Percentiles rank a stretch among this genome's conserved stretches.
Conservation (phyloP, 2,797 vertebrate species). For the Columba guinea region DNA sequence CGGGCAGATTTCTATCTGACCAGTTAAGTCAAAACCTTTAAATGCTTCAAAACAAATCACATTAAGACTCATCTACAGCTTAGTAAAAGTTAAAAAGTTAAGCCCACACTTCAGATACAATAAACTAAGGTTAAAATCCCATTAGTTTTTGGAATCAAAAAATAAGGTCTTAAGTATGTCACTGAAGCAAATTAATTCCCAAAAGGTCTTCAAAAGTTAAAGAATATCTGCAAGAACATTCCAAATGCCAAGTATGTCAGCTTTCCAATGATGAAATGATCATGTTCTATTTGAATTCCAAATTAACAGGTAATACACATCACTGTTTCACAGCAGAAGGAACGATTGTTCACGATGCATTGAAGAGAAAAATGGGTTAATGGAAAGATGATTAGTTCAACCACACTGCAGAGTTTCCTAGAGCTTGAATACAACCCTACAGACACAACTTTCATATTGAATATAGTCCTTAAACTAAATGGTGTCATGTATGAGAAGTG, state of each 20-base stretch:
- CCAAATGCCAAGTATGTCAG: background rate
- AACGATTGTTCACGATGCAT: background rate
- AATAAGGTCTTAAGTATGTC: background rate
- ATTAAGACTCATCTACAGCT: slow-evolving; percentile 29
- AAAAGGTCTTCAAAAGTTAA: background rate
- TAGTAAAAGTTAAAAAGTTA: slow-evolving; percentile 13
- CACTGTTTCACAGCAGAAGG: slow-evolving; percentile 12
- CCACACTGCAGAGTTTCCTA: background rate
- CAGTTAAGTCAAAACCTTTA: slow-evolving; percentile 24
- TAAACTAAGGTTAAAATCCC: slow-evolving; percentile 2
- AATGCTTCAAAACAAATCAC: slow-evolving; percentile 7
- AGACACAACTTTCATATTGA: background rate
- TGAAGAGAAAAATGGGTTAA: slow-evolving; percentile 41
- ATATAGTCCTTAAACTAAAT: background rate
- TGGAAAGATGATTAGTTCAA: background rate
- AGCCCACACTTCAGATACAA: background rate
- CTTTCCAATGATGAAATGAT: slow-evolving; percentile 11
- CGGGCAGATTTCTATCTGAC: background rate
- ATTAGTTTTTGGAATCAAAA: background rate
- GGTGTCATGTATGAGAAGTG: background rate
- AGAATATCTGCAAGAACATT: slow-evolving; percentile 2
- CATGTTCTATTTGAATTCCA: slow-evolving; percentile 30
- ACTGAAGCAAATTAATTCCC: slow-evolving; percentile 34
- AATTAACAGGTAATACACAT: background rate
- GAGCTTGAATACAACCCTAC: background rate